phyloP scores from a whole-genome alignment of 2,888 invertebrate species.

The Eurytoma californica region DNA sequence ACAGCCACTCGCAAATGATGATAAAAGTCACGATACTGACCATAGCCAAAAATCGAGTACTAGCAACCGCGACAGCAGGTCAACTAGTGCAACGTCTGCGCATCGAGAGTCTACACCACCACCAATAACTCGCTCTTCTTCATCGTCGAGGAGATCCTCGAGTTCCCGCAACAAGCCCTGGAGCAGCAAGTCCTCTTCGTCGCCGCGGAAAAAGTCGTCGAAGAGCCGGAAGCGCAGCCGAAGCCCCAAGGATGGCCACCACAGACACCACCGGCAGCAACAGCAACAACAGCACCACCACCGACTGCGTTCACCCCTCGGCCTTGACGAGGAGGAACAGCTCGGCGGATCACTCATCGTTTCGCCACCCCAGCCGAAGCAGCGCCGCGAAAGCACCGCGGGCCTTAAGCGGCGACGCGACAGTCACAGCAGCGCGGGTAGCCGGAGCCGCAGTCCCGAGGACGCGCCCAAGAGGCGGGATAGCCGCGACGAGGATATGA shows the following conservation, averaged over 20 bases:
- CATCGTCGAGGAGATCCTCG: slow-evolving; percentile 63
- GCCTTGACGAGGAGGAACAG: slow-evolving; percentile 73
- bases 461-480: slow-evolving; percentile 61
- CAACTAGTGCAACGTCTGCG: slow-evolving; percentile 42
- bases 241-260: slow-evolving; percentile 59
- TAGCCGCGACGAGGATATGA: slow-evolving; percentile 75
- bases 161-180: slow-evolving; percentile 68
- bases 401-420: slow-evolving; percentile 54
- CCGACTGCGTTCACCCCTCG: slow-evolving; percentile 17
- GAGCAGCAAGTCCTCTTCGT: slow-evolving; percentile 56
- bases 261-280: slow-evolving; percentile 30
- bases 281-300: slow-evolving; percentile 34
- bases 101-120: slow-evolving; percentile 64
- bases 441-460: slow-evolving; percentile 36
- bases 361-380: slow-evolving; percentile 70
- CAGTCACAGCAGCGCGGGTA: slow-evolving; percentile 26
- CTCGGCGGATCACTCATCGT: slow-evolving; percentile 72
- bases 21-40: slow-evolving; percentile 52
- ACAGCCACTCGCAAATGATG: slow-evolving; percentile 34
- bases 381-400: slow-evolving; percentile 49
- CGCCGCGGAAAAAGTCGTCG: slow-evolving; percentile 63
- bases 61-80: slow-evolving; percentile 36
- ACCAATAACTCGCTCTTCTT: slow-evolving; percentile 14
- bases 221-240: slow-evolving; percentile 49
- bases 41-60: slow-evolving; percentile 52